Conservation (phyloP, 2,797 vertebrate species). For the Etheostoma nigrum region DNA sequence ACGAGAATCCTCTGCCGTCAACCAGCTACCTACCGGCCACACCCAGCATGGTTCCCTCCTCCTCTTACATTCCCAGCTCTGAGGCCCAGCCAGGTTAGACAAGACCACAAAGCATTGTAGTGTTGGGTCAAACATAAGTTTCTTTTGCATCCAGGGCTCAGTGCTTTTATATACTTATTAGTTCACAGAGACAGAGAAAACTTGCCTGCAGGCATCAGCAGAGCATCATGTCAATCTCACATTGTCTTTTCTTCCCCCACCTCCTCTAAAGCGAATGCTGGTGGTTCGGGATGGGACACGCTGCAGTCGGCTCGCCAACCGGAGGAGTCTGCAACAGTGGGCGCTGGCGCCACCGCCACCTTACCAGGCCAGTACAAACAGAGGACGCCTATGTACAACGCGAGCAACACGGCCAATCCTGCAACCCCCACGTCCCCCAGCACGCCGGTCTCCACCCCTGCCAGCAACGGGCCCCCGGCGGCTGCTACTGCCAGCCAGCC, state of each 20-base stretch:
- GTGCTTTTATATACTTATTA: neutral
- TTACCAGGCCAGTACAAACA: constrained; percentile 96
- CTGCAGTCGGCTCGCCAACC: constrained; percentile 90
- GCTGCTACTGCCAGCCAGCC: constrained; percentile 86
- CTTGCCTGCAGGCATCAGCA: neutral
- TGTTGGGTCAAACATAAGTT: neutral
- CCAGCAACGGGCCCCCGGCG: constrained; percentile 86
- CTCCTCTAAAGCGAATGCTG: constrained; percentile 81
- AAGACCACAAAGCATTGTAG: accelerated
- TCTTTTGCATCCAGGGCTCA: neutral
- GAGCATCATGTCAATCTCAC: neutral
- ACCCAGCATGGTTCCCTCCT: constrained; percentile 96
- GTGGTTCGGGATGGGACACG: constrained; percentile 89
- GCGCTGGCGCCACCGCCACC: constrained; percentile 74
- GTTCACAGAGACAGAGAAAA: neutral
- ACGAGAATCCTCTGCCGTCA: constrained; percentile 93
- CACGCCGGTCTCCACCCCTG: constrained; percentile 86
- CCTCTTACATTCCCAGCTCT: constrained; percentile 95
- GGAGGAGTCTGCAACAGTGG: constrained; percentile 88
- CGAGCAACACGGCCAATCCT: constrained; percentile 86
- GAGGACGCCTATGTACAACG: constrained; percentile 96
- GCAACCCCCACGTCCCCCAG: constrained; percentile 86
- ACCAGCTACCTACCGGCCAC: constrained; percentile 97
- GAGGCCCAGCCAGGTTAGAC: constrained; percentile 92
- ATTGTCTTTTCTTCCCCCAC: neutral